Conservation (phyloP, 2,113 vertebrate genomes). For the Hippocampus comes region DNA sequence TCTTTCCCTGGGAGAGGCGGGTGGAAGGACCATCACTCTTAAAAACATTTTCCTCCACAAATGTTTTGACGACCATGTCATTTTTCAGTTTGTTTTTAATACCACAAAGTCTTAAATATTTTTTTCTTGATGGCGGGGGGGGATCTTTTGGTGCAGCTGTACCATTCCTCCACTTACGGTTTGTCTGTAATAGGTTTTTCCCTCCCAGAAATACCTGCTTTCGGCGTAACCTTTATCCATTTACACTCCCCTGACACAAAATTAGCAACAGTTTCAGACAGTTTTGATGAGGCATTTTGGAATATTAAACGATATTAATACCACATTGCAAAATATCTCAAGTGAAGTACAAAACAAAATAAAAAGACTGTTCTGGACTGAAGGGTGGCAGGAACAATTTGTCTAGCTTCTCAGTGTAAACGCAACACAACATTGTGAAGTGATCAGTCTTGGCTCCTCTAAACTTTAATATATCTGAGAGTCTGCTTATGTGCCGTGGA, state of each 20-base stretch:
- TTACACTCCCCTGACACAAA: background rate
- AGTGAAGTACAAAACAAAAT: background rate
- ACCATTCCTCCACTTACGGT: background rate
- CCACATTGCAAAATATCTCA: background rate
- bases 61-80: constrained; percentile 14
- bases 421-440: no score
- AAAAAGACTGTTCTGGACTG: background rate
- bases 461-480: no score
- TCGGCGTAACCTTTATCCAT: background rate
- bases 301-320: background rate
- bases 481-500: no score
- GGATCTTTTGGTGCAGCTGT: background rate
- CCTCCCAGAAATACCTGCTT: background rate
- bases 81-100: constrained; percentile 13
- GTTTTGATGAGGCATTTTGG: background rate
- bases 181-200: background rate
- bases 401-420: no score
- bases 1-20: constrained; percentile 5
- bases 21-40: background rate
- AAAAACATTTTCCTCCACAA: constrained; percentile 10
- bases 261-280: background rate
- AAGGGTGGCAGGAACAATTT: no score
- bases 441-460: no score
- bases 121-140: background rate
- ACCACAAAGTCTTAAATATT: constrained; percentile 5